Base-by-base conservation (phyloP, 2,797 vertebrate species). In the Sphenopsis melanotis region DNA sequence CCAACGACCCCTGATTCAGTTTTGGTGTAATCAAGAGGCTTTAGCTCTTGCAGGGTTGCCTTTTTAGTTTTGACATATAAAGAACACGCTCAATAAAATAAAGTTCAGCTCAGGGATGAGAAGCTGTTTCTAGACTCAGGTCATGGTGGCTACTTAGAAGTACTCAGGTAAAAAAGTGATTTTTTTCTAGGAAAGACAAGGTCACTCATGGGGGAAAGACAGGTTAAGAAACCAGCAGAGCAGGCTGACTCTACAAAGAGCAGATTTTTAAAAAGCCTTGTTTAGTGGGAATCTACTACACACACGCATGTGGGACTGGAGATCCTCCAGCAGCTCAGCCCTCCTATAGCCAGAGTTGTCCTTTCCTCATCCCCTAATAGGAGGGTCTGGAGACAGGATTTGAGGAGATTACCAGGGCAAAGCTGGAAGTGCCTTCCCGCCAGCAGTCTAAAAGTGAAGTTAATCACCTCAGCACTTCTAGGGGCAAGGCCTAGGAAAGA, bases 391-490 rank as follows among this genome's bases (percentile, higher is more conserved):
- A 3, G 21, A 77, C 52, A 49, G 76, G 87, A 93, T 89, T 72
- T 91, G 76, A 85, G 46, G 37, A 83, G 93, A 96, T 96, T 91
- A 96, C 68, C 71, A 11, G 69, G 82, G 21, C 89, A 93, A 95
- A 94, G 83, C 41, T 95, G 68, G 56, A 84, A 90, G 57, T 46
- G 30, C 16, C 59, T 9, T 75, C 82, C 85, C 9, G 53, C 60
- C 91, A 93, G 79, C 82, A 87, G 72, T 65, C 91, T 95, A 94
- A 91, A 96, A 94, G 89, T 77, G 91, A 94, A 87, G 89, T 46
- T 94, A 95, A 96, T 96, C 89, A 96, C 64, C 89, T 92, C 87
- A 89, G 79, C 68, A 83, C 64, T 56, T 66, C 79, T 0, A 85
- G 65, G 34, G 57, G 53, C 60, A 91, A 75, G 37, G 9, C 30